A percentile compares a stretch with the other conserved stretches of the same genome.
Evolutionary conservation across 2,888 invertebrate genomes (phyloP).

Genomic region (Sisyra terminalis): DNA sequence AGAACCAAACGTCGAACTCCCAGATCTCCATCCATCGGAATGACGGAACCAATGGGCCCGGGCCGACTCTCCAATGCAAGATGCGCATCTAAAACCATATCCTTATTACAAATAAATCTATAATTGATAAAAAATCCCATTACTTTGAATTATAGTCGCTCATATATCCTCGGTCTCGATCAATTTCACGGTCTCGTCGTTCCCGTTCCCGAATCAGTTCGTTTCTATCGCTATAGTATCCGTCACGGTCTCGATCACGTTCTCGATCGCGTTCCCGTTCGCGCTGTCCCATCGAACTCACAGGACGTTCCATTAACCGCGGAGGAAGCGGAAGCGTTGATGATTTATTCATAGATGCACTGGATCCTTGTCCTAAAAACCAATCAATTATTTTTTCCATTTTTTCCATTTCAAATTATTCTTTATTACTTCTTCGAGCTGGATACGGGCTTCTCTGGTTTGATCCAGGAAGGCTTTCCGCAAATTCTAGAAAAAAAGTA

Average conservation of each 20-base stretch:
- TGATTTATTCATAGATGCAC: slow-evolving; percentile 58
- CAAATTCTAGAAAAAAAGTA: slow-evolving; percentile 49
- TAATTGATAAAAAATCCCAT: background rate
- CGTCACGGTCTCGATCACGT: slow-evolving; percentile 54
- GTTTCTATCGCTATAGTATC: slow-evolving; percentile 81
- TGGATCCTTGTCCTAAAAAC: slow-evolving; percentile 38
- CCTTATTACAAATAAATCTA: background rate
- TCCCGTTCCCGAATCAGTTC: slow-evolving; percentile 60
- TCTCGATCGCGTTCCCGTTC: slow-evolving; percentile 30
- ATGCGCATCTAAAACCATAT: slow-evolving; percentile 38
- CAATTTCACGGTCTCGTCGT: slow-evolving; percentile 23
- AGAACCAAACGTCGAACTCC: slow-evolving; percentile 51
- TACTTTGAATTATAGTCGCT: slow-evolving; percentile 55
- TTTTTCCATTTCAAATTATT: slow-evolving; percentile 25
- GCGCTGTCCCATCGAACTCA: slow-evolving; percentile 25
- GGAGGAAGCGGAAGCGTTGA: slow-evolving; percentile 71
- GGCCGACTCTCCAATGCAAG: slow-evolving; percentile 79
- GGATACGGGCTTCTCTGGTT: slow-evolving; percentile 77
- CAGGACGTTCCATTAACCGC: slow-evolving; percentile 44
- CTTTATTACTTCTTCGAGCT: slow-evolving; percentile 70
- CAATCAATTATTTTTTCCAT: too few relatives aligned
- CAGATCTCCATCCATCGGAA: slow-evolving; percentile 75
- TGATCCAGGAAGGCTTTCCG: slow-evolving; percentile 70
- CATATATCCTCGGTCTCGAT: slow-evolving; percentile 54
- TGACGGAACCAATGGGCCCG: slow-evolving; percentile 82